Conservation (phyloP, 2,113 vertebrate genomes). For the Hippocampus abdominalis region DNA sequence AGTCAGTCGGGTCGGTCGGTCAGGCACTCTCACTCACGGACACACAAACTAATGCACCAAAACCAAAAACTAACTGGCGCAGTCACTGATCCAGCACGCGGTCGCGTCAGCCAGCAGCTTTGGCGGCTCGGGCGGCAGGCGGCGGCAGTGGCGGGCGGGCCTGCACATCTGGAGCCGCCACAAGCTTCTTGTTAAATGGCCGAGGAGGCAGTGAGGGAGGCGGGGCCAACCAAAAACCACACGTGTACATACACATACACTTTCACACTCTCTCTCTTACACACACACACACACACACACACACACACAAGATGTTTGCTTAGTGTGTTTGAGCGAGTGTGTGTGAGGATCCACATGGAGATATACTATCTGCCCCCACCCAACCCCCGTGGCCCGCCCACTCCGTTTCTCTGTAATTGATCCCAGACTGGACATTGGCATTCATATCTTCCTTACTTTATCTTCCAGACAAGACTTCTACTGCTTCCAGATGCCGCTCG, state of each 20-base stretch:
- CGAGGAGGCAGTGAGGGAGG: slow-evolving; percentile 11
- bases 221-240: slow-evolving; percentile 43
- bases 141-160: background rate
- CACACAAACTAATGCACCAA: too few species aligned
- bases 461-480: slow-evolving; percentile 73
- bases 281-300: background rate
- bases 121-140: background rate
- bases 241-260: too few species aligned
- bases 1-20: too few species aligned
- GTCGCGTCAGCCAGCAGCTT: background rate
- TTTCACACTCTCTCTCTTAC: too few species aligned
- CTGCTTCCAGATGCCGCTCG: slow-evolving; percentile 76
- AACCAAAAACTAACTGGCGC: too few species aligned
- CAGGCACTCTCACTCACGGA: too few species aligned
- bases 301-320: slow-evolving; percentile 17
- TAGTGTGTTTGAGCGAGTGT: background rate
- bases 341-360: background rate
- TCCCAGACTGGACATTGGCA: slow-evolving; percentile 74
- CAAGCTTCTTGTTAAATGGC: slow-evolving; percentile 54
- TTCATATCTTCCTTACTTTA: slow-evolving; percentile 76
- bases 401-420: slow-evolving; percentile 72
- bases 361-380: slow-evolving; percentile 38
- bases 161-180: slow-evolving; percentile 59
- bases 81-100: background rate
- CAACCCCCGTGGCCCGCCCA: slow-evolving; percentile 1